phyloP scores from a whole-genome alignment of 2,113 vertebrate species.

The Vireo altiloquus region DNA sequence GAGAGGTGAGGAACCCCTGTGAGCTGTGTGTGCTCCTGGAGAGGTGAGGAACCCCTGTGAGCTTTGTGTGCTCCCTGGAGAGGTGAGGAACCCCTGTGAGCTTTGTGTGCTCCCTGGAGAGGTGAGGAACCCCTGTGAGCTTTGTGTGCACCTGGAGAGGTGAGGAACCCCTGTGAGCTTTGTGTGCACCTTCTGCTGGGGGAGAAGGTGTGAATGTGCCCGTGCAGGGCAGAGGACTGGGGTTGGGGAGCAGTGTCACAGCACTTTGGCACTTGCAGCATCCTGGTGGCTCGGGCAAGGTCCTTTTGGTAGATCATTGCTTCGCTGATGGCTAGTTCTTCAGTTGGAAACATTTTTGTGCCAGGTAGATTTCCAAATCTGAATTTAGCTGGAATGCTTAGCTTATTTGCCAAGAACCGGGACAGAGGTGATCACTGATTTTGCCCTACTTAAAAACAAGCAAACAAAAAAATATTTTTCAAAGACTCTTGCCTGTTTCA shows the following conservation, averaged over 20 bases:
- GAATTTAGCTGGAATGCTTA: not conserved
- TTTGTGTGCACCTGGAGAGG: too few species aligned
- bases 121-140: too few species aligned
- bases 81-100: too few species aligned
- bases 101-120: too few species aligned
- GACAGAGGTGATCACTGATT: not conserved
- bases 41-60: too few species aligned
- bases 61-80: too few species aligned
- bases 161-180: too few species aligned
- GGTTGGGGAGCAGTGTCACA: not conserved
- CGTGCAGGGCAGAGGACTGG: not conserved
- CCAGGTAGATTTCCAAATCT: not conserved
- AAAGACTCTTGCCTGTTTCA: not conserved
- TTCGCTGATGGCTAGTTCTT: not conserved
- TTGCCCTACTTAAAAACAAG: not conserved
- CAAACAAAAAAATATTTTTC: not conserved
- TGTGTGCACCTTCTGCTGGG: not conserved
- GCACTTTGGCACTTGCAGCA: not conserved
- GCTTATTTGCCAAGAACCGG: not conserved
- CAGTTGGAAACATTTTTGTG: not conserved
- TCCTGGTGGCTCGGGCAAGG: not conserved
- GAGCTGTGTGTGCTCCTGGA: too few species aligned
- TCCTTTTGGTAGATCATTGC: accelerated
- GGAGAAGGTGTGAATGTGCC: not conserved
- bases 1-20: too few species aligned